Evolutionary conservation across 2,888 invertebrate genomes (phyloP).

Genomic region (Venustoraphidia nigricollis): DNA sequence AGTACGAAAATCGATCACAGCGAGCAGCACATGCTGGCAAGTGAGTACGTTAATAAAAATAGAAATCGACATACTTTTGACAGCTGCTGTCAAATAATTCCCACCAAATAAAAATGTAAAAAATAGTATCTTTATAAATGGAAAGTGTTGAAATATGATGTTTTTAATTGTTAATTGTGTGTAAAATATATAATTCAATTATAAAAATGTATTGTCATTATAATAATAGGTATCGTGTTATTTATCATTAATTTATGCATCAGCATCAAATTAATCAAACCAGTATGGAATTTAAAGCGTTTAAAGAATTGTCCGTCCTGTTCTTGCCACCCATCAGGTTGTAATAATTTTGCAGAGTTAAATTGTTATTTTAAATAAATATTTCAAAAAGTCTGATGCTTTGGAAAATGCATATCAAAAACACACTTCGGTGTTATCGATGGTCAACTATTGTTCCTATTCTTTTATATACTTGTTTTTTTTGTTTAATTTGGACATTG

Average conservation of each 20-base stretch:
- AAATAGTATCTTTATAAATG: not conserved
- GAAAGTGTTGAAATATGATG: not conserved
- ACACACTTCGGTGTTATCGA: slow-evolving; percentile 19
- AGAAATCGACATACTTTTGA: not conserved
- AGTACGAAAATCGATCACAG: too few relatives aligned
- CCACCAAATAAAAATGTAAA: not conserved
- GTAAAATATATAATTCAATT: not conserved
- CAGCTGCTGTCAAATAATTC: not conserved
- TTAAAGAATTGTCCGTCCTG: too few relatives aligned
- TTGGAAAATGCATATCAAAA: not conserved
- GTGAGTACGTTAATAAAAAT: not conserved
- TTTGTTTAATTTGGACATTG: slow-evolving; percentile 33
- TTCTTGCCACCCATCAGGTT: too few relatives aligned
- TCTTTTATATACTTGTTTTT: slow-evolving; percentile 36
- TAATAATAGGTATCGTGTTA: not conserved
- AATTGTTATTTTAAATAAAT: not conserved
- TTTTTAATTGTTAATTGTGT: not conserved
- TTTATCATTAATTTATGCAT: too few relatives aligned
- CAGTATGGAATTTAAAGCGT: too few relatives aligned
- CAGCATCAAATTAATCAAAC: too few relatives aligned
- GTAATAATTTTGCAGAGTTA: too few relatives aligned
- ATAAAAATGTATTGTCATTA: not conserved
- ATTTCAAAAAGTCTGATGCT: not conserved
- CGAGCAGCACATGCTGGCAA: not conserved
- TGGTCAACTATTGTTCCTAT: slow-evolving; percentile 39